These are phyloP conservation scores for Platycercus adscitus DNA, from an alignment of 2,113 vertebrate genomes.

Conservation along the genomic window DNA sequence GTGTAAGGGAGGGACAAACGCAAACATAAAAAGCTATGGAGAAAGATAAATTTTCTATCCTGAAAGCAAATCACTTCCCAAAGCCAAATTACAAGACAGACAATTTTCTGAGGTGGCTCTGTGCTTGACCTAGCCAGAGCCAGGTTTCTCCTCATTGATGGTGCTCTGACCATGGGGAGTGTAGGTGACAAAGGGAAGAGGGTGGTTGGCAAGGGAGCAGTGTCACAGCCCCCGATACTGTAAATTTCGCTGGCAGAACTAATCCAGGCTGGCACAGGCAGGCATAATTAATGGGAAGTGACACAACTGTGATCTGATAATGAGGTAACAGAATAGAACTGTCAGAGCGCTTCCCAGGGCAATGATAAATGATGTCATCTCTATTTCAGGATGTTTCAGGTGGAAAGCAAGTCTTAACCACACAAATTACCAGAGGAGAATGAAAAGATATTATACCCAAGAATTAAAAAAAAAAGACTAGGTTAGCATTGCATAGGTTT, in stretches of 20 bases:
- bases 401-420: not conserved
- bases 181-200: constrained; percentile 1
- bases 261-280: constrained; percentile 31
- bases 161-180: not conserved
- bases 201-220: not conserved
- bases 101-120: constrained; percentile 20
- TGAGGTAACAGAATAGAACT: constrained; percentile 43
- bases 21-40: not conserved
- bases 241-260: constrained; percentile 40
- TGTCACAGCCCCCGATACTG: accelerated
- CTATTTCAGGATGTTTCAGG: not conserved
- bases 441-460: not conserved
- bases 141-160: not conserved
- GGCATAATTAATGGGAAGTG: constrained; percentile 13
- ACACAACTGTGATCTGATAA: constrained; percentile 28
- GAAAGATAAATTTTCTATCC: not conserved
- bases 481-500: not conserved
- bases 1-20: not conserved
- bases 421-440: not conserved
- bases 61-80: constrained; percentile 7
- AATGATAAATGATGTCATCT: constrained; percentile 23
- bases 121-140: not conserved
- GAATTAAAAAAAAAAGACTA: not conserved
- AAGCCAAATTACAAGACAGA: not conserved
- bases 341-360: not conserved